Conservation (phyloP, 2,797 vertebrate genomes). For the Phataginus tetradactyla region DNA sequence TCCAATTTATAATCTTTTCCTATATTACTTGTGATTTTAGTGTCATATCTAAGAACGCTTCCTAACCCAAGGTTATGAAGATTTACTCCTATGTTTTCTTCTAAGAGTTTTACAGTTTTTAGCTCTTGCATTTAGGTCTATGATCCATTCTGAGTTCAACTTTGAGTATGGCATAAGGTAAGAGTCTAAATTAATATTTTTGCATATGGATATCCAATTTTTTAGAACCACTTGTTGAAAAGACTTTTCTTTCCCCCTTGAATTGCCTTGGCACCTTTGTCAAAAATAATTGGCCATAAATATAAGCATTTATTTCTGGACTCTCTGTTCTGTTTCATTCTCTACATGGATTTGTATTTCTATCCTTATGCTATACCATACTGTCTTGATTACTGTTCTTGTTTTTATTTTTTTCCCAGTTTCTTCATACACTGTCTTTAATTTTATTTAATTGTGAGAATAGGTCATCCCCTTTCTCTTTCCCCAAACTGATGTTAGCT, state of each 20-base stretch:
- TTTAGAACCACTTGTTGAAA: conserved; percentile 39
- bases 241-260: background rate
- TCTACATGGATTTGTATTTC: background rate
- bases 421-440: conserved; percentile 61
- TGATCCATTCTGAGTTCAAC: conserved; percentile 4
- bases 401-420: background rate
- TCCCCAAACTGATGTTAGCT: conserved; percentile 68
- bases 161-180: background rate
- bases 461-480: conserved; percentile 55
- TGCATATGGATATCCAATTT: conserved; percentile 20
- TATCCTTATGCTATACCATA: conserved; percentile 9
- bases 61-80: background rate
- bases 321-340: conserved; percentile 34
- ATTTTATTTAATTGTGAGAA: conserved; percentile 65
- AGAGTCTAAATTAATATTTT: conserved; percentile 30
- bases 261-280: conserved; percentile 57
- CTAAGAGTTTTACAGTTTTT: conserved; percentile 37
- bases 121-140: background rate
- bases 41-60: background rate
- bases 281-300: conserved; percentile 61
- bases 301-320: conserved; percentile 30
- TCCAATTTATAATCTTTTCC: conserved; percentile 3
- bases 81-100: background rate
- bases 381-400: conserved; percentile 49
- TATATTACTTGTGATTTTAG: background rate